Evolutionary conservation across 2,888 invertebrate species (phyloP), one percentile per base, ranked within the genome.

Genomic region (Danaus chrysippus): DNA sequence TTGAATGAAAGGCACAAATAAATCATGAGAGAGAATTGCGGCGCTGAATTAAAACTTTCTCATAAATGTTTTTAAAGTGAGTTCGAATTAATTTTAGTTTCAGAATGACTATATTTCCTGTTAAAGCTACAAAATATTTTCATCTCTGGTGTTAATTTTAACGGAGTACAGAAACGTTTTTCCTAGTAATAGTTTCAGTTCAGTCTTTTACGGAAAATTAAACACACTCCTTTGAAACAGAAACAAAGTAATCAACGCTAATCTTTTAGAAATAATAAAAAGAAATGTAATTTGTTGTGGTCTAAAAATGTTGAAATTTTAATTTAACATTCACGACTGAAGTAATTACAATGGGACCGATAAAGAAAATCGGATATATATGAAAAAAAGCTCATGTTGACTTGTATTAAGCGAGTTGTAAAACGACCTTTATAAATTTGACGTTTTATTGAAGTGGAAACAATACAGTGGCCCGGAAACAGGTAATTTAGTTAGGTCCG

Each of bases 401-500:
- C 17, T 34, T 54, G 17, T 54, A 59, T 59, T 34, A 57, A 60
- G 42, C 42, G 46, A 15, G 34, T 54, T 54, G 54, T 54, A 58
- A 63, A 49, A 59, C 19, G 54, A 53, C 56, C 46, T 54, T 15
- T 56, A 54, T 56, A 55, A 60, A 63, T 46, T 34, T 42, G 23
- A 41, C 19, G 57, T 60, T 63, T 60, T 60, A 63, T 60, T 60
- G 57, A 54, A 57, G 59, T 63, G 46, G 57, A 58, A 64, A 62
- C 57, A 74, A 57, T 58, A 42, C 63, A 44, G 17, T 10, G 10
- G 46, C 9, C 23, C 58, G 65, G 64, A 63, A 61, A 66, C 55
- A 64, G 58, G 69, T 72, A 70, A 74, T 80, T 79, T 78, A 78
- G 76, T 76, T 75, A 75, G 78, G 75, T 74, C 68, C 69, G 75